Base-by-base conservation (phyloP, 2,888 invertebrate species). In the Aporophyla lueneburgensis region DNA sequence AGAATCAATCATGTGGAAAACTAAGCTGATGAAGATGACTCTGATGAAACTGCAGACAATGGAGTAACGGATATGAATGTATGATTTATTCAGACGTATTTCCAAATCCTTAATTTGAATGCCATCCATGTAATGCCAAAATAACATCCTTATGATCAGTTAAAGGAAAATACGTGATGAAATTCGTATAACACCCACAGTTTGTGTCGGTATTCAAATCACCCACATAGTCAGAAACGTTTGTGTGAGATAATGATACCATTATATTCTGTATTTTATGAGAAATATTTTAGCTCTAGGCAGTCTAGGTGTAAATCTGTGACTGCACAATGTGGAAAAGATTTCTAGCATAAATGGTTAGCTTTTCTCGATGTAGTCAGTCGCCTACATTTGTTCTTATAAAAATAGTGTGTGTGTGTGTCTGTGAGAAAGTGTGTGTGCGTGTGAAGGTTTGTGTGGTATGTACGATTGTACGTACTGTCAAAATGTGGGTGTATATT, bases 141-240 rank as follows among this genome's bases (percentile, higher is more conserved):
- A 75, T 24, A 43, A 61, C 43, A 14, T 76, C 66, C 77, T 43
- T 51, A 66, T 56, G 51, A 76, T 54, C 27, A 21, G 43, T 77
- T 21, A 27, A 27, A 62, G 79, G 83, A 80, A 78, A 80, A 78
- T 56, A 69, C 59, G 63, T 78, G 53, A 59, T n/a, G 27, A 54
- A 70, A 78, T 51, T 27, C 9, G n/a, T 65, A 3, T 51, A 24
- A 10, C 16, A 49, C 5, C 27, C 9, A 51, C 27, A 24, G 12
- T 14, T 40, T 76, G 12, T 56, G 10, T 24, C 40, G 19, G 1
- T 33, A 53, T 81, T 46, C 40, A 65, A 53, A 74, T 7, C 14
- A 78, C 46, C 27, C 53, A 65, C 43, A 82, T 76, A 53, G 14
- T 19, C 54, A 16, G 4, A 0, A n/a, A 63, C 16, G 10, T 54